Evolutionary conservation across 2,888 invertebrate genomes (phyloP), one percentile per base, ranked within the genome.

Genomic region (Diplolepis rosae): DNA sequence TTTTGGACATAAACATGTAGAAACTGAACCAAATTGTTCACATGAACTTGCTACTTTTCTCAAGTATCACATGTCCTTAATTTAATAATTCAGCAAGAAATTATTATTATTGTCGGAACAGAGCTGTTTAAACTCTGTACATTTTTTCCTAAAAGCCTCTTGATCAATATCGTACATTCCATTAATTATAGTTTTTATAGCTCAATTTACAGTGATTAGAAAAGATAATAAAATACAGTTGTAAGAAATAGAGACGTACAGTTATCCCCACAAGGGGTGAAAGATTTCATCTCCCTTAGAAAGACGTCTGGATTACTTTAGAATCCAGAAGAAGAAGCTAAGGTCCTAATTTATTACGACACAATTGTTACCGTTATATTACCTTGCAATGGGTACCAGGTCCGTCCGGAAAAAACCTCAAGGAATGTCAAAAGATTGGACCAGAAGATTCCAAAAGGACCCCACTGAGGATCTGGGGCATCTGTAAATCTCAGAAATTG

Each of bases 291-390:
- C n/a, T 39, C 13, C 9, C 24, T 13, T 22, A 61, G 24, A 61
- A 39, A 61, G 61, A 61, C 24, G 7, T 39, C 27, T 13, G 18
- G 39, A 13, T 27, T 39, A 24, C 30, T 39, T 84, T 79, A 82
- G 75, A 70, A 74, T 70, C 71, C 72, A 68, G 72, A 73, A 67
- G 73, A 73, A 65, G 65, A 69, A 77, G 70, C 76, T 68, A 71
- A 65, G 70, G 80, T 69, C 71, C 72, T 82, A 82, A 84, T 84
- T 83, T 84, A 84, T 84, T 77, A 75, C 77, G 77, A 77, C 83
- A 83, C 80, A 77, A 76, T 54, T 71, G 68, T 77, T 79, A 82
- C 83, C 83, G 81, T 83, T 83, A 83, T 61, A 65, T 73, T 74
- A 70, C 72, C 72, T 74, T 70, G 79, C 66, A 68, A 68, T 71